phyloP scores from a whole-genome alignment of 2,888 invertebrate genomes.

The Eutolmus rufibarbis region DNA sequence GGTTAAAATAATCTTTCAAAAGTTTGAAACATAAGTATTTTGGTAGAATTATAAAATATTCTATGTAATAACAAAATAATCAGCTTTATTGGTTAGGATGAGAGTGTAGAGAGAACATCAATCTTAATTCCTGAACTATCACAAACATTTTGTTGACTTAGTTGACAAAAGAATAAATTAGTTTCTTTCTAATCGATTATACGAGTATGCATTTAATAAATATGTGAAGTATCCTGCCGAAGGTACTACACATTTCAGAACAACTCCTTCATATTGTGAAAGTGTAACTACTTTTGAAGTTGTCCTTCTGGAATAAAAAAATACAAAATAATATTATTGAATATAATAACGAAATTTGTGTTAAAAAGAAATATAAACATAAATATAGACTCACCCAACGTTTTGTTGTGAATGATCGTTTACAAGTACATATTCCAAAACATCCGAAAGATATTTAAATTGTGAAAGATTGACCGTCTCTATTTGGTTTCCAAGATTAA shows the following conservation, averaged over 20 bases:
- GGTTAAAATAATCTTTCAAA: too few species aligned
- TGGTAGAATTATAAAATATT: too few species aligned
- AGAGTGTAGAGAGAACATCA: neutral
- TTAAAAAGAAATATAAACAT: too few species aligned
- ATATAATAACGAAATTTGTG: neutral
- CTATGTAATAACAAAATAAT: too few species aligned
- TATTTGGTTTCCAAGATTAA: slow-evolving; percentile 62
- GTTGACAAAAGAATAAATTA: neutral
- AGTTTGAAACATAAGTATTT: too few species aligned
- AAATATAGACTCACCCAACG: slow-evolving; percentile 52
- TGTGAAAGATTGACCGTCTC: slow-evolving; percentile 58
- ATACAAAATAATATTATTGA: neutral
- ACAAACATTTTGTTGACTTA: neutral
- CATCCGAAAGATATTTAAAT: slow-evolving; percentile 51
- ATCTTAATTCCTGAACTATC: neutral
- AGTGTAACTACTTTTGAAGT: neutral
- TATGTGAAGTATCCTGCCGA: neutral
- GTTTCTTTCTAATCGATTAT: neutral
- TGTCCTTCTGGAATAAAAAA: neutral
- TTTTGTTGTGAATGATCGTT: slow-evolving; percentile 52
- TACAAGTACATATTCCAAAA: slow-evolving; percentile 54
- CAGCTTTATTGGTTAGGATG: too few species aligned
- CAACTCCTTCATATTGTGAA: neutral
- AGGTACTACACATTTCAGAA: neutral
- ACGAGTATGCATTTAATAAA: neutral